A percentile compares a stretch with the other conserved stretches of the same genome.
These are phyloP conservation scores for Tetramorium simillimum DNA, from an alignment of 1,140 invertebrate genomes.

Conservation along the genomic window DNA sequence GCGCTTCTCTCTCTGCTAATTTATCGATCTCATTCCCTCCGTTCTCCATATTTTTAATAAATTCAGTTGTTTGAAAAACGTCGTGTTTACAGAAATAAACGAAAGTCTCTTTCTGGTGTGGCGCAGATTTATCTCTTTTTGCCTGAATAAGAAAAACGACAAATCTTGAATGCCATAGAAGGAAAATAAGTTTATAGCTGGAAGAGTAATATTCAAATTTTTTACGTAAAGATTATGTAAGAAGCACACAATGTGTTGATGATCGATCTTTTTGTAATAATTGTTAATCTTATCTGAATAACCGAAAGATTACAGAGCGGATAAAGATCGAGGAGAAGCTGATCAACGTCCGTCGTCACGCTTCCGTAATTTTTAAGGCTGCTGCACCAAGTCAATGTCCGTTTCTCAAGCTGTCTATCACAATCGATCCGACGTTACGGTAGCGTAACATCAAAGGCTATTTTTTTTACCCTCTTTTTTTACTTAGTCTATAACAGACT, in stretches of 20 bases:
- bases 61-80: neutral
- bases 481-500: neutral
- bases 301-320: neutral
- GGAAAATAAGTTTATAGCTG: neutral
- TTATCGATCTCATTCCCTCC: neutral
- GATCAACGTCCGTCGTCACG: constrained; percentile 72
- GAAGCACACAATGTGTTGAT: neutral
- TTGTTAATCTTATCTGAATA: neutral
- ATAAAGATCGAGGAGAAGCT: constrained; percentile 12
- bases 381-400: constrained; percentile 80
- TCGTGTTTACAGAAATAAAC: neutral
- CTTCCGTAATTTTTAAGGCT: constrained; percentile 82
- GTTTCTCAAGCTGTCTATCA: constrained; percentile 58
- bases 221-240: neutral
- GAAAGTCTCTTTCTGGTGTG: no score
- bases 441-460: constrained; percentile 60
- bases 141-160: neutral
- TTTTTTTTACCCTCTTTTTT: neutral
- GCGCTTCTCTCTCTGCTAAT: neutral
- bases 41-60: neutral
- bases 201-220: neutral
- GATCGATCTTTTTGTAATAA: neutral
- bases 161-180: neutral
- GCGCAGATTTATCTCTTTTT: neutral
- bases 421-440: constrained; percentile 10